phyloP scores from a whole-genome alignment of 2,113 vertebrate genomes.

The Tychaedon coryphoeus region DNA sequence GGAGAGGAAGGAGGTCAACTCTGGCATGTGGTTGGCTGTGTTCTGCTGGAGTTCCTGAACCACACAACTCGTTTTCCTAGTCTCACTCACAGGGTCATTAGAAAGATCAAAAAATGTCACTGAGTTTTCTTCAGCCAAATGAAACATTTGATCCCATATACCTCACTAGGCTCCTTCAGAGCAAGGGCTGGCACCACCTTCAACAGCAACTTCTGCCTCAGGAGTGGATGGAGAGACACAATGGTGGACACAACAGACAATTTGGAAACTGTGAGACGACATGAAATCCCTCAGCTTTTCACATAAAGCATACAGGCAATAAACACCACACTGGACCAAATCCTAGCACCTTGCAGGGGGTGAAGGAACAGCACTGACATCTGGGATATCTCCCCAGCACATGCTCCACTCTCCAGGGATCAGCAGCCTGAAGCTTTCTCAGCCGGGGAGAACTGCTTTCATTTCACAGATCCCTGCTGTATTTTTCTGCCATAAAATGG shows the following conservation, averaged over 20 bases:
- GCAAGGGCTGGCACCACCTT: not conserved
- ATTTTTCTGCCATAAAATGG: not conserved
- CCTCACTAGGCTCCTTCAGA: not conserved
- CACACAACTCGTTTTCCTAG: not conserved
- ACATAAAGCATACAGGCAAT: fast-evolving
- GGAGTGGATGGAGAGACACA: not conserved
- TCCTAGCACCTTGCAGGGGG: not conserved
- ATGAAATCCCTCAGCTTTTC: not conserved
- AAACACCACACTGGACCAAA: not conserved
- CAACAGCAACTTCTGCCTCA: not conserved
- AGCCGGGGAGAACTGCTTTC: not conserved
- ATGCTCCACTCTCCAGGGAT: not conserved
- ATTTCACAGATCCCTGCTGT: not conserved
- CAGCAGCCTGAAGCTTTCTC: not conserved
- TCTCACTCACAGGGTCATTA: not conserved
- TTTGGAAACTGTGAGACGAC: not conserved
- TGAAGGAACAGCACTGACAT: not conserved
- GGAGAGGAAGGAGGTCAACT: not conserved
- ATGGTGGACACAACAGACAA: fast-evolving
- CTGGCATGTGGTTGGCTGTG: not conserved
- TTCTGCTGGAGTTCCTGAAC: not conserved
- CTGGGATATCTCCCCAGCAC: not conserved
- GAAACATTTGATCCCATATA: not conserved
- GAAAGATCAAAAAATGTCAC: constrained; percentile 18
- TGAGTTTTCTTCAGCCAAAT: not conserved